phyloP scores from a whole-genome alignment of 2,888 invertebrate species.

The Dioctria rufipes region DNA sequence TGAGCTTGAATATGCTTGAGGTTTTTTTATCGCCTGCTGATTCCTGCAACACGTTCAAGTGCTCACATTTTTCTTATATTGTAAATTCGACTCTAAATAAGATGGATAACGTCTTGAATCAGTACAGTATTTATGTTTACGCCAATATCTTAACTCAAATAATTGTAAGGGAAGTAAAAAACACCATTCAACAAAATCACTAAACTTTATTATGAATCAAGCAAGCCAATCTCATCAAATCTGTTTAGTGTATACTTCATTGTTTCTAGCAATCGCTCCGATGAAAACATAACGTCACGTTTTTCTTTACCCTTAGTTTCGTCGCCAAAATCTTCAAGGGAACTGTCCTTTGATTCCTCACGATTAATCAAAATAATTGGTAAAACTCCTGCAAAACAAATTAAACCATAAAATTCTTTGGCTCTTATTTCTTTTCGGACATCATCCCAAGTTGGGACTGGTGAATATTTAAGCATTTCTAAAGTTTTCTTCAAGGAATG shows the following conservation, averaged over 20 bases:
- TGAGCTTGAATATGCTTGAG: too few species aligned
- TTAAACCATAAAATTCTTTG: conserved; percentile 60
- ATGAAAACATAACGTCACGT: conserved; percentile 68
- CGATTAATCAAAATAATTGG: conserved; percentile 60
- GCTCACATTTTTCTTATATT: too few species aligned
- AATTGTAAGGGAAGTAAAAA: too few species aligned
- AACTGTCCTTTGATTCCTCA: conserved; percentile 56
- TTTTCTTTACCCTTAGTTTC: conserved; percentile 62
- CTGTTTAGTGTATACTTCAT: conserved; percentile 66
- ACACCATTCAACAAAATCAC: too few species aligned
- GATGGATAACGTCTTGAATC: too few species aligned
- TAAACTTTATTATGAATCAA: conserved; percentile 61
- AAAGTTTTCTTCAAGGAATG: conserved; percentile 60
- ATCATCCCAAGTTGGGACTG: conserved; percentile 58
- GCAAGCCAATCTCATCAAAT: conserved; percentile 67
- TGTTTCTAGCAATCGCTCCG: conserved; percentile 67
- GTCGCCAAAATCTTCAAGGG: conserved; percentile 57
- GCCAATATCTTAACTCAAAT: too few species aligned
- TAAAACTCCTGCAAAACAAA: conserved; percentile 59
- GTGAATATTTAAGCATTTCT: conserved; percentile 57
- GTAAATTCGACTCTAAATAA: too few species aligned
- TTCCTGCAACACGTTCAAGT: too few species aligned
- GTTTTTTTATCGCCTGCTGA: too few species aligned
- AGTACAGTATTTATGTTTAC: too few species aligned
- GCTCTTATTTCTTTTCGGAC: conserved; percentile 57